These are phyloP conservation scores for Saccopteryx leptura DNA, from an alignment of 2,113 vertebrate species.

Conservation along the genomic window DNA sequence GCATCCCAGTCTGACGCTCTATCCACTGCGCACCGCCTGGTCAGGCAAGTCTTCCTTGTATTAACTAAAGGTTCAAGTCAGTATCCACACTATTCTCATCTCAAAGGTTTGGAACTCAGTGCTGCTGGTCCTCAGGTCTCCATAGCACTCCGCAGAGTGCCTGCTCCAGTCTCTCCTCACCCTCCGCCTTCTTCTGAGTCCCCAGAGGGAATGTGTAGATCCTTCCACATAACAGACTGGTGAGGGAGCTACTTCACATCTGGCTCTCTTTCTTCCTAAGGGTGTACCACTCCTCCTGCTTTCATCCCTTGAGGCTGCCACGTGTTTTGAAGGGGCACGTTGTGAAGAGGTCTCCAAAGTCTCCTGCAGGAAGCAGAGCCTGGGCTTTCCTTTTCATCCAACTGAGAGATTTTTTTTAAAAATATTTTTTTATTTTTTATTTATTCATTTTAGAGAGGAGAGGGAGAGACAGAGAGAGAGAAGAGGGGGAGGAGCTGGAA, in stretches of 20 bases:
- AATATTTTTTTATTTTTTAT: no score
- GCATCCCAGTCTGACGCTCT: no score
- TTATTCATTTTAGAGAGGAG: no score
- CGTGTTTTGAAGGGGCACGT: neutral
- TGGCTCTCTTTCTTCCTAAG: neutral
- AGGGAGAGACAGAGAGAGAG: no score
- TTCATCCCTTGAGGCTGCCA: neutral
- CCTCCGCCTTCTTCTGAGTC: neutral
- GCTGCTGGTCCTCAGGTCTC: neutral
- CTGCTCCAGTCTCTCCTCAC: neutral
- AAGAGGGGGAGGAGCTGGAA: no score
- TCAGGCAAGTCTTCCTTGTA: neutral
- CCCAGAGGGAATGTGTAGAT: neutral
- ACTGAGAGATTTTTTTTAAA: neutral
- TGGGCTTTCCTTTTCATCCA: neutral
- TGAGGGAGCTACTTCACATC: neutral
- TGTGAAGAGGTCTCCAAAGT: neutral
- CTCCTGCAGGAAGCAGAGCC: neutral
- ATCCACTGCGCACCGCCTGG: no score
- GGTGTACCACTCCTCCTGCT: neutral
- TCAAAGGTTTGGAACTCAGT: neutral
- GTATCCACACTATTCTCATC: neutral
- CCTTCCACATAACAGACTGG: neutral
- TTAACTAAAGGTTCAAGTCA: neutral
- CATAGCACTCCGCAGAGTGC: neutral